phyloP scores from a whole-genome alignment of 1,140 invertebrate genomes.

The Ephestia elutella region DNA sequence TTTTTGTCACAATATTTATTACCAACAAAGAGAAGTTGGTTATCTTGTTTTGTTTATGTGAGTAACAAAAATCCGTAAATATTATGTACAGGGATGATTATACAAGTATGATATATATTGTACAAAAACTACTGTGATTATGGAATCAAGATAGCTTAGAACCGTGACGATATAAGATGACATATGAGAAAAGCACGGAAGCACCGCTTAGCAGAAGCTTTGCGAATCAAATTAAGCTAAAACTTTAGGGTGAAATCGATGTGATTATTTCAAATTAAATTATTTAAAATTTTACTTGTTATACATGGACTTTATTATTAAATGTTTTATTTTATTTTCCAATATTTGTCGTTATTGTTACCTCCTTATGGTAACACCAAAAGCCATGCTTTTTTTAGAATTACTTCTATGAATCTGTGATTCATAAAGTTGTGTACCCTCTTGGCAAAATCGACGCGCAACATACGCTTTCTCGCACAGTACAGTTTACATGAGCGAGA shows the following conservation, averaged over 20 bases:
- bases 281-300: no score
- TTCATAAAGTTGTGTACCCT: no score
- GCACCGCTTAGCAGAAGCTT: conserved; percentile 47
- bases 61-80: background rate
- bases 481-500: no score
- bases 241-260: background rate
- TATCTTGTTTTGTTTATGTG: no score
- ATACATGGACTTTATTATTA: background rate
- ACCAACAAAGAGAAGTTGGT: no score
- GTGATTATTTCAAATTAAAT: background rate
- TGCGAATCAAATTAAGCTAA: conserved; percentile 14
- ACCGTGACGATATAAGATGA: background rate
- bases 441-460: no score
- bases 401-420: background rate
- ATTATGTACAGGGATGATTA: background rate
- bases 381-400: conserved; percentile 26
- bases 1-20: no score
- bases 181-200: conserved; percentile 63
- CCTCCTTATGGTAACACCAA: conserved; percentile 14
- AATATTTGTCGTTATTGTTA: background rate
- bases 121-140: no score
- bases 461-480: no score
- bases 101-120: no score
- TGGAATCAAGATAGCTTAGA: background rate
- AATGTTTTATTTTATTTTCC: conserved; percentile 2